phyloP scores from a whole-genome alignment of 2,888 invertebrate genomes.

The Eurytoma adleriae region DNA sequence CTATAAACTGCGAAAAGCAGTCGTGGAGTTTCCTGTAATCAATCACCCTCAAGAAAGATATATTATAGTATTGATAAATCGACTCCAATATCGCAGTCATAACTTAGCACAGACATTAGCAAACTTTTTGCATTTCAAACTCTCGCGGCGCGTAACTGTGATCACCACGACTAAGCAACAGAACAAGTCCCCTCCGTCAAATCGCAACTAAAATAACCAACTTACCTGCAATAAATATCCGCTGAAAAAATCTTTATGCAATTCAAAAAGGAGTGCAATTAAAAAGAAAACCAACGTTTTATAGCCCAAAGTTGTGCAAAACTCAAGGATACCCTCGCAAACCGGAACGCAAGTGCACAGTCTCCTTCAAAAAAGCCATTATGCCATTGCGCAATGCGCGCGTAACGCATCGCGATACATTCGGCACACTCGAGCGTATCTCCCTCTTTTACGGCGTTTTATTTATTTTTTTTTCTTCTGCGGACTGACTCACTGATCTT shows the following conservation, averaged over 20 bases:
- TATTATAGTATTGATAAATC: not conserved
- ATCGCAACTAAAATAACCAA: too few species aligned
- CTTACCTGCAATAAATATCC: too few species aligned
- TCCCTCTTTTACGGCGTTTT: not conserved
- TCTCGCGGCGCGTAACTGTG: too few species aligned
- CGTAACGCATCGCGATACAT: not conserved
- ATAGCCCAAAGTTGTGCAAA: conserved; percentile 7
- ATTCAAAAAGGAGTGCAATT: too few species aligned
- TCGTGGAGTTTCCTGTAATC: not conserved
- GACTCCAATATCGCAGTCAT: not conserved
- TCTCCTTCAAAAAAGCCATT: not conserved
- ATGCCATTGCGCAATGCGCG: conserved; percentile 15
- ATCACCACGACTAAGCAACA: too few species aligned
- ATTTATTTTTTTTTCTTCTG: too few species aligned
- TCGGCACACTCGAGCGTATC: not conserved
- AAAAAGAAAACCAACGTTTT: conserved; percentile 6
- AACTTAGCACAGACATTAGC: not conserved
- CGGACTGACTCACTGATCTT: too few species aligned
- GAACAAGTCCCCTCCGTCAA: too few species aligned
- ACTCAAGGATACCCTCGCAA: not conserved
- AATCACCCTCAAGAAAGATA: not conserved
- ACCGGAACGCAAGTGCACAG: not conserved
- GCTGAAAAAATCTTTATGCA: too few species aligned
- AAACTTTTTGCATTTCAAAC: too few species aligned
- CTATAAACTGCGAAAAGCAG: not conserved